These are phyloP conservation scores for Enteromius mattozi DNA, from an alignment of 2,797 vertebrate genomes.

Conservation along the genomic window DNA sequence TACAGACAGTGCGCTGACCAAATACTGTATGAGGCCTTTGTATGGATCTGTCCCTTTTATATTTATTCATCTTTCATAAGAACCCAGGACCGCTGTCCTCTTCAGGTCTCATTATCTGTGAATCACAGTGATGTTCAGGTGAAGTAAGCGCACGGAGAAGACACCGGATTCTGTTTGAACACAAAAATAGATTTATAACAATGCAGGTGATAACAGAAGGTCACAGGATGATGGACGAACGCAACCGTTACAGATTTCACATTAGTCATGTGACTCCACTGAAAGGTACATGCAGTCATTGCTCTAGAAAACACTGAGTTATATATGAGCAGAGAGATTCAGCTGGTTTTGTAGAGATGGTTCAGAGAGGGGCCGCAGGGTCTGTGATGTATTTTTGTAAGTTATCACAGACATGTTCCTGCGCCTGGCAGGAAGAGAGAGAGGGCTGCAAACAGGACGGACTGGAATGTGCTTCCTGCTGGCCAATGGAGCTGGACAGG, in stretches of 20 bases:
- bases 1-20: not conserved
- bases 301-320: not conserved
- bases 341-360: conserved; percentile 14
- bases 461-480: conserved; percentile 84
- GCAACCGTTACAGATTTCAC: not conserved
- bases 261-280: conserved; percentile 4
- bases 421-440: conserved; percentile 78
- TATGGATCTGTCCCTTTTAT: not conserved
- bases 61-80: not conserved
- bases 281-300: not conserved
- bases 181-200: conserved; percentile 2
- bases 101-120: not conserved
- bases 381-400: conserved; percentile 73
- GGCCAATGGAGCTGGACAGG: conserved; percentile 69
- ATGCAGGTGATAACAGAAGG: not conserved
- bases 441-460: conserved; percentile 82
- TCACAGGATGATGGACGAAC: not conserved
- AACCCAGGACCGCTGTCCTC: not conserved
- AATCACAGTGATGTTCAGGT: conserved; percentile 4
- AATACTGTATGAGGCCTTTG: not conserved
- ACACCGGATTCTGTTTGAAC: not conserved
- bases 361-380: conserved; percentile 46
- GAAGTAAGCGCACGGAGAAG: not conserved
- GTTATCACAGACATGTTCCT: conserved; percentile 79
- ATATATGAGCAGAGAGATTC: not conserved